These are phyloP conservation scores for Penaeus japonicus DNA, from an alignment of 1,140 invertebrate species.

Conservation along the genomic window DNA sequence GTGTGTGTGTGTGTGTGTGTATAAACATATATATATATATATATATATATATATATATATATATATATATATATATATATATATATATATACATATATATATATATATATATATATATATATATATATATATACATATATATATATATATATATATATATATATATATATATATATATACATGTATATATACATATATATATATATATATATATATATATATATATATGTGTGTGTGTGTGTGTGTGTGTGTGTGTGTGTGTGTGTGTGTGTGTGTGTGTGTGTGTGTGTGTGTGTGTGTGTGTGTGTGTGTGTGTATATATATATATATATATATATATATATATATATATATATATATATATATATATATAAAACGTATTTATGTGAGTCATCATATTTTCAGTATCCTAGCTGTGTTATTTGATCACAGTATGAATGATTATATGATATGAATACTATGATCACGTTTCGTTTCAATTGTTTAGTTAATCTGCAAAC, in stretches of 20 bases:
- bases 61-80: neutral
- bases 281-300: neutral
- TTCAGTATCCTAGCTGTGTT: no score
- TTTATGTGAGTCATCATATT: no score
- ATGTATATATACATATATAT: neutral
- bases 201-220: neutral
- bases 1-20: no score
- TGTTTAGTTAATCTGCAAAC: no score
- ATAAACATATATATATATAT: neutral
- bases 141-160: neutral
- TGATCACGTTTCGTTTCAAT: no score
- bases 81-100: neutral
- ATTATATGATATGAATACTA: no score
- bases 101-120: neutral
- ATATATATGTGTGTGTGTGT: neutral
- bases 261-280: neutral
- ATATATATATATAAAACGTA: neutral
- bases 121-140: neutral
- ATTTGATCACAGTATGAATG: no score
- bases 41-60: neutral
- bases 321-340: conserved; percentile 6
- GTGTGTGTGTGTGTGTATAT: neutral
- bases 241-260: neutral
- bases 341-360: neutral
- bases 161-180: neutral